These are phyloP conservation scores for Hafferia zeledoni DNA, from an alignment of 2,797 vertebrate genomes.

Conservation along the genomic window DNA sequence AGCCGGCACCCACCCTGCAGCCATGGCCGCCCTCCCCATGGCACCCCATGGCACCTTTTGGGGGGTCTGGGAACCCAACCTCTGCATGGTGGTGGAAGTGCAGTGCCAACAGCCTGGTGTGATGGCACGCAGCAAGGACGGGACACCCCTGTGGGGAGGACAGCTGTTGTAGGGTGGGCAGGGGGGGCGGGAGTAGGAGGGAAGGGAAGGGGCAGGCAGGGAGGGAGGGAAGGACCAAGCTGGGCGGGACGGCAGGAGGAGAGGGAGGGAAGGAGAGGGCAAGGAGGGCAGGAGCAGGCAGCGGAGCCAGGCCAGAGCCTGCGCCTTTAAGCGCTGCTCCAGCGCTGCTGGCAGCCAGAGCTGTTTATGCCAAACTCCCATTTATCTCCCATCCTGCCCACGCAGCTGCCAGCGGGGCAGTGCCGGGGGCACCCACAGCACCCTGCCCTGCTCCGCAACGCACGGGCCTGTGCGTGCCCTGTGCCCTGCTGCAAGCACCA, in stretches of 20 bases:
- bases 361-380: conserved; percentile 53
- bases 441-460: neutral
- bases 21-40: neutral
- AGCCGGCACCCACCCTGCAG: neutral
- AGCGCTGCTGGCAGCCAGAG: conserved; percentile 27
- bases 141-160: neutral
- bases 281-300: neutral
- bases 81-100: fast-evolving
- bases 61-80: neutral
- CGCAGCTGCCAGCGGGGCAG: conserved; percentile 52
- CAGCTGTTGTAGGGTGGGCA: neutral
- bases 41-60: fast-evolving
- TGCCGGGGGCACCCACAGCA: conserved; percentile 19
- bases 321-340: conserved; percentile 24
- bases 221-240: neutral
- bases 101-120: neutral
- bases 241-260: too few species aligned
- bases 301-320: neutral
- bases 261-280: neutral
- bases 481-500: neutral
- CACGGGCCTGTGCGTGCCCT: neutral
- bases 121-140: fast-evolving
- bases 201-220: neutral
- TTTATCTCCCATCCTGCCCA: conserved; percentile 45
- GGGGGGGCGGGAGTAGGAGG: neutral